A percentile compares a stretch with the other conserved stretches of the same genome.
Evolutionary conservation across 2,797 vertebrate species (phyloP).

Genomic region (Malacoraja senta): DNA sequence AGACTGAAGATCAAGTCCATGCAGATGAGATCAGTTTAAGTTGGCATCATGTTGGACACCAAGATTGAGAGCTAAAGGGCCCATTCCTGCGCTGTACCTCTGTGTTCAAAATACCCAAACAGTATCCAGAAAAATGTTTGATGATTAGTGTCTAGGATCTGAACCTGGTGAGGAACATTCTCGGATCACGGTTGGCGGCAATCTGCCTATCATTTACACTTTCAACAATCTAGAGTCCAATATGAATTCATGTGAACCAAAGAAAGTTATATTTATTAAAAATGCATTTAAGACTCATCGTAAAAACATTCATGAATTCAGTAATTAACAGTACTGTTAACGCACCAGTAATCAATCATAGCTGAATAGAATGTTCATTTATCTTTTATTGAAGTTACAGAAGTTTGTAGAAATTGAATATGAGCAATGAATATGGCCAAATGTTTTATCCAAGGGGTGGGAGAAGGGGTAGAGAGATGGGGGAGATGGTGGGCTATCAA

Average conservation of each 20-base stretch:
- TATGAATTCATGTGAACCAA: constrained; percentile 38
- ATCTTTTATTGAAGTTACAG: constrained; percentile 87
- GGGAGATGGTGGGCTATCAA: constrained; percentile 20
- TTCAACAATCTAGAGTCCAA: constrained; percentile 32
- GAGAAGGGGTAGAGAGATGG: neutral
- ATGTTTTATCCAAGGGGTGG: constrained; percentile 47
- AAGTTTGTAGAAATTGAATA: constrained; percentile 77
- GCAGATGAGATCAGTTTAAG: too few species aligned
- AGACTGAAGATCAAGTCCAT: too few species aligned
- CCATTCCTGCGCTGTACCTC: too few species aligned
- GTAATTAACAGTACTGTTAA: constrained; percentile 45
- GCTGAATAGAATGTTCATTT: constrained; percentile 75
- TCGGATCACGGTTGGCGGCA: neutral
- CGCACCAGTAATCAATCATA: constrained; percentile 76
- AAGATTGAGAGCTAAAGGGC: too few species aligned
- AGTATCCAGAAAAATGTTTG: neutral
- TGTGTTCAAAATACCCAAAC: too few species aligned
- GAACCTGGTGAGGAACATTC: neutral
- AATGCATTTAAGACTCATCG: constrained; percentile 67
- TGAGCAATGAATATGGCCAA: constrained; percentile 75
- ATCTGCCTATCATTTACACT: neutral
- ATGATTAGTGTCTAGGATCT: neutral
- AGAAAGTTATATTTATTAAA: constrained; percentile 53
- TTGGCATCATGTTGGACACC: too few species aligned
- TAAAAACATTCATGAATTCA: constrained; percentile 49